Base-by-base conservation (phyloP, 2,797 vertebrate genomes). In the Ctenopoma multispine region DNA sequence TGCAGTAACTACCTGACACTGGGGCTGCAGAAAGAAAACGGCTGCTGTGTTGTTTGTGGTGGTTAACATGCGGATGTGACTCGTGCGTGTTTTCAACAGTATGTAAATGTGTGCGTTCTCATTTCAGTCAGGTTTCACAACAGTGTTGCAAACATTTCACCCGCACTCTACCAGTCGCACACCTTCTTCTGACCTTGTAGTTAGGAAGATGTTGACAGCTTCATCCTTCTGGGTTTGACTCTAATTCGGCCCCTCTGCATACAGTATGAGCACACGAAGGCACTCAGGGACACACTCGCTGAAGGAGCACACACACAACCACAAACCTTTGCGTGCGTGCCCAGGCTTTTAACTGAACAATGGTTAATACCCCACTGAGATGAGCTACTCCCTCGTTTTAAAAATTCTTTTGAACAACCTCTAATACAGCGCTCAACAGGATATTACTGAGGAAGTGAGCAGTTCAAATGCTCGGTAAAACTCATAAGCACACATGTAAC, bases 391-490 rank as follows among this genome's bases (percentile, higher is more conserved):
- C 4, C 31, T 58, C 12, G 3, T 51, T 62, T 72, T 40, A 68
- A 77, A 65, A 43, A 41, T 50, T 31, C 50, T 61, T 66, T 69
- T 68, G 58, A 77, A 68, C 21, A 58, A 55, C 55, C 55, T 2
- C 47, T 50, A 58, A 75, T 34, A 0, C 43, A 4, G 14, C 23
- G 3, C 40, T 41, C 44, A 15, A 43, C 50, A 34, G 64, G 57
- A 67, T 57, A 38, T 63, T 58, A 49, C 29, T 1, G 36, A 53
- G 48, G 51, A 74, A 63, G 53, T 20, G 38, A 58, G 48, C 57
- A 20, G 50, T 53, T 59, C 72, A 62, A 65, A 43, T 36, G 44
- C 66, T 68, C 43, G 17, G 60, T 72, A 72, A 79, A 83, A 80
- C 72, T 65, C 72, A 15, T 55, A 50, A 67, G 12, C 18, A 55